Evolutionary conservation across 2,888 invertebrate genomes (phyloP).

Genomic region (Sussaba pulchella): DNA sequence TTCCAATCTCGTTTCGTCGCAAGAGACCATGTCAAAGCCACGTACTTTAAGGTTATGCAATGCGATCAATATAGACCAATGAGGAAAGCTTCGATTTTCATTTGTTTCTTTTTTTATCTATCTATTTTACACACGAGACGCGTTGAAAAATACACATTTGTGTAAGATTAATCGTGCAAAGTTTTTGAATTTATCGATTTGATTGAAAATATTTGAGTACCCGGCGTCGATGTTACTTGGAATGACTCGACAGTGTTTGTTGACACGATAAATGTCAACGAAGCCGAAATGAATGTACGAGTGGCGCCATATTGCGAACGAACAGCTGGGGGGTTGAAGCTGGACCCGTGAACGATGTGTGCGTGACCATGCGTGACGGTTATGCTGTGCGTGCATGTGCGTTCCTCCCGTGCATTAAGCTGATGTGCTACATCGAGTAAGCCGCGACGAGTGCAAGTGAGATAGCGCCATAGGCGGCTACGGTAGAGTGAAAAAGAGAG

Average conservation of each 20-base stretch:
- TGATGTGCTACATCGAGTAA: too few species aligned
- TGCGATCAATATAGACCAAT: conserved; percentile 31
- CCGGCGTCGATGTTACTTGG: conserved; percentile 16
- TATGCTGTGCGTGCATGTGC: too few species aligned
- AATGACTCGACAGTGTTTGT: conserved; percentile 64
- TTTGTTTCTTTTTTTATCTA: conserved; percentile 15
- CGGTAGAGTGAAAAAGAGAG: too few species aligned
- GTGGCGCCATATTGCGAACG: conserved; percentile 56
- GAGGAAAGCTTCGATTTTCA: conserved; percentile 4
- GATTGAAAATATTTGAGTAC: not conserved
- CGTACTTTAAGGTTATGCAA: conserved; percentile 45
- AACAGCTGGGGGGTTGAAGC: conserved; percentile 56
- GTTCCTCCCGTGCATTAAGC: too few species aligned
- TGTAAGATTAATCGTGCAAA: not conserved
- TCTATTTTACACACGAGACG: conserved; percentile 17
- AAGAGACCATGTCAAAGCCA: conserved; percentile 78
- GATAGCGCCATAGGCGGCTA: too few species aligned
- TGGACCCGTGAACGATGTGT: too few species aligned
- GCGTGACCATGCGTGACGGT: too few species aligned
- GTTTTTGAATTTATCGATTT: not conserved
- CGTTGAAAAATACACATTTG: conserved; percentile 2
- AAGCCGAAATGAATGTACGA: conserved; percentile 29
- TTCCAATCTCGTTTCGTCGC: conserved; percentile 79
- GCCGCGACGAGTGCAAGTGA: too few species aligned
- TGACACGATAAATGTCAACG: conserved; percentile 70